Conservation (phyloP, 2,797 vertebrate species). For the Karalla daura region DNA sequence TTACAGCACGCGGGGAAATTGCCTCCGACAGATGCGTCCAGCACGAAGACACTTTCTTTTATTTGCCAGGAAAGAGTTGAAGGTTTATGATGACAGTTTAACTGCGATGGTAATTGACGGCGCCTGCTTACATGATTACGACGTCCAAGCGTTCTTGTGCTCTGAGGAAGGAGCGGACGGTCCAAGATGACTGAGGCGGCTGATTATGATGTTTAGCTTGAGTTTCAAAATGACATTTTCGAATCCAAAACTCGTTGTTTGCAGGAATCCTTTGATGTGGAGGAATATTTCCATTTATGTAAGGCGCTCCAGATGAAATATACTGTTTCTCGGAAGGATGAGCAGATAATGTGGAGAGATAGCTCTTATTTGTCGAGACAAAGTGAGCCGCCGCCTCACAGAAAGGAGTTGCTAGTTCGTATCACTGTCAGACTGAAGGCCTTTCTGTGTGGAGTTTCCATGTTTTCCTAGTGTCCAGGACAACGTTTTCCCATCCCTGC, state of each 20-base stretch:
- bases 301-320: not conserved
- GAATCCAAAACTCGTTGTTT: not conserved
- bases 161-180: not conserved
- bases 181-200: conserved; percentile 1
- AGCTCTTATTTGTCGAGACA: not conserved
- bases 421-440: no score
- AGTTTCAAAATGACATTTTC: conserved; percentile 10
- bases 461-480: no score
- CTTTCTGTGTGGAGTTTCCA: no score
- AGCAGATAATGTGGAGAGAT: not conserved
- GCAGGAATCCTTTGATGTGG: not conserved
- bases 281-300: not conserved
- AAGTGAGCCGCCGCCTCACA: no score
- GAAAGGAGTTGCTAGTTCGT: no score
- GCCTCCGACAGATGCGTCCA: conserved; percentile 49
- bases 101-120: conserved; percentile 37
- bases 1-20: conserved; percentile 63
- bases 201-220: conserved; percentile 9
- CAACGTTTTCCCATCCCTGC: no score
- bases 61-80: conserved; percentile 38
- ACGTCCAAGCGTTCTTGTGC: conserved; percentile 25
- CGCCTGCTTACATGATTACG: conserved; percentile 29
- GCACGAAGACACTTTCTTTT: conserved; percentile 38
- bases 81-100: conserved; percentile 61
- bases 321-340: not conserved